Conservation (phyloP, 2,888 invertebrate genomes). For the Tetragnatha montana region DNA sequence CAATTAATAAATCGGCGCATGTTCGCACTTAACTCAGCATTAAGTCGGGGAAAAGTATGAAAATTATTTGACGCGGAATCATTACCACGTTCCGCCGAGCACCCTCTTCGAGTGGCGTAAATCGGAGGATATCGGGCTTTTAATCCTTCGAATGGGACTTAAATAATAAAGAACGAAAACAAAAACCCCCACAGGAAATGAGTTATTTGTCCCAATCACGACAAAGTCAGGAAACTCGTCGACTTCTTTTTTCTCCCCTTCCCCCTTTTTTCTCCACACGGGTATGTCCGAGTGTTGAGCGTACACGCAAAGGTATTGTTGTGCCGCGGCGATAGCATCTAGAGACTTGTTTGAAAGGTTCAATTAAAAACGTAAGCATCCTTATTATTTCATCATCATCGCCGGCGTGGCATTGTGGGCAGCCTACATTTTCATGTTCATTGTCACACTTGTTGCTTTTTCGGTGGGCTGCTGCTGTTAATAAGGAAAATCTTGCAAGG, state of each 20-base stretch:
- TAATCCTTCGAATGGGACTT: slow-evolving; percentile 26
- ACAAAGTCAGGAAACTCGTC: slow-evolving; percentile 68
- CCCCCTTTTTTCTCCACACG: background rate
- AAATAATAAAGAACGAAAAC: slow-evolving; percentile 35
- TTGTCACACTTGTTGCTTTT: slow-evolving; percentile 59
- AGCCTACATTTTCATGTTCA: slow-evolving; percentile 65
- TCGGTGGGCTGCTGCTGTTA: slow-evolving; percentile 9
- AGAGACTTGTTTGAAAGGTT: slow-evolving; percentile 54
- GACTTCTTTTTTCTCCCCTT: slow-evolving; percentile 17
- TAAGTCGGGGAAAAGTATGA: slow-evolving; percentile 27
- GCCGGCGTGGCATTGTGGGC: slow-evolving; percentile 41
- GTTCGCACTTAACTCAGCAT: slow-evolving; percentile 62
- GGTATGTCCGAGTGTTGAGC: slow-evolving; percentile 21
- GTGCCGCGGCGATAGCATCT: slow-evolving; percentile 64
- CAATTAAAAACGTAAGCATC: slow-evolving; percentile 70
- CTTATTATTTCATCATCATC: slow-evolving; percentile 70
- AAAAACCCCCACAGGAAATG: slow-evolving; percentile 61
- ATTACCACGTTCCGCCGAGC: slow-evolving; percentile 27
- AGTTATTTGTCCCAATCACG: slow-evolving; percentile 69
- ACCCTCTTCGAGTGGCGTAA: slow-evolving; percentile 44
- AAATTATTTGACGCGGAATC: slow-evolving; percentile 55
- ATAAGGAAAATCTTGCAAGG: slow-evolving; percentile 44
- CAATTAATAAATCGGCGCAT: slow-evolving; percentile 42
- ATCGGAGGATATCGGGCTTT: slow-evolving; percentile 56
- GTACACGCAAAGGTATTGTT: slow-evolving; percentile 68